Base-by-base conservation (phyloP, 1,140 invertebrate genomes). In the Protaetia brevitarsis region DNA sequence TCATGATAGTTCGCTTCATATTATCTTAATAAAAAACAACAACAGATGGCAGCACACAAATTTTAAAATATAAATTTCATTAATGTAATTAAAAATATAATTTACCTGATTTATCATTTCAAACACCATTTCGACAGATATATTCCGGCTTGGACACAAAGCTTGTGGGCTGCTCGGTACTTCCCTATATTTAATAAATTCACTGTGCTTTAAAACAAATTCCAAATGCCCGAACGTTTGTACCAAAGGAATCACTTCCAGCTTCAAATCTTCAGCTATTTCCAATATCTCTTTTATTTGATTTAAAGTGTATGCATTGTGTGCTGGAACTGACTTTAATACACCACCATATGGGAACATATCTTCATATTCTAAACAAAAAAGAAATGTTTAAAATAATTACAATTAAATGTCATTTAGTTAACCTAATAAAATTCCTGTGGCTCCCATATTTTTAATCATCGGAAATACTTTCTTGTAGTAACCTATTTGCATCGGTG, bases 141-240 rank as follows among this genome's bases (percentile, higher is more conserved):
- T 86, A 69, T 86, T 85, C 23, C 87, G 83, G 5, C 88, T 89
- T 0, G 94, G 94, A 73, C 93, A 96, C 30, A 96, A 86, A 0
- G 92, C 91, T 74, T 92, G 90, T 0, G 93, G 91, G 77, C 88
- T 88, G 5, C 84, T 79, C 6, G 85, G 83, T 1, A 90, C 83
- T 83, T 97, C 96, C 63, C 95, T 82, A 26, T 97, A 77, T 56
- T 88, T 83, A 62, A 83, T 76, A 77, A 91, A 96, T 70, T 91
- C 85, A 28, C 86, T 76, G 67, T 92, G 84, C 77, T 97, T 97
- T 41, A 98, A 79, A 0, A 89, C 88, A 82, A 92, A 95, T 83
- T 97, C 94, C 76, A 96, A 78, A 79, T 98, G 96, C 2, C 96
- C 96, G 81, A 98, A 97, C 3, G 96, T 97, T 81, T 98, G 97